Conservation (phyloP, 2,113 vertebrate genomes). For the Pteruthius melanotis region DNA sequence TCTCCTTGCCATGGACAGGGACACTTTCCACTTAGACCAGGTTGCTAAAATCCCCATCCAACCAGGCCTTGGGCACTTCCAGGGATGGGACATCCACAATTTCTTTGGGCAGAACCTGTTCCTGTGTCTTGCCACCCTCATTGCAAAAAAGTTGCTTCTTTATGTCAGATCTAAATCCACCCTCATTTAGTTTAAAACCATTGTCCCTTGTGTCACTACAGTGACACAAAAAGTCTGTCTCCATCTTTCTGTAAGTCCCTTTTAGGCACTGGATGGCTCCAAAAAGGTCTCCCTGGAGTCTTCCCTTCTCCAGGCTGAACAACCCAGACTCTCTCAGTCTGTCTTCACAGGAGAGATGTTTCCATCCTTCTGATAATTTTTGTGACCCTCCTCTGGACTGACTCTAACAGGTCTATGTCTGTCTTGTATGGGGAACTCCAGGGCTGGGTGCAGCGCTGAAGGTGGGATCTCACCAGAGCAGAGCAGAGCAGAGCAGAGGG, state of each 20-base stretch:
- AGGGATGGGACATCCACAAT: background rate
- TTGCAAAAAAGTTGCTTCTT: background rate
- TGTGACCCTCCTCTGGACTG: background rate
- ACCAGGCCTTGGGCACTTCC: background rate
- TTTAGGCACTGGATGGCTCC: background rate
- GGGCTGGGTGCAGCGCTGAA: background rate
- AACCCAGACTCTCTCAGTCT: background rate
- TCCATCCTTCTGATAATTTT: background rate
- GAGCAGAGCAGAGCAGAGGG: background rate
- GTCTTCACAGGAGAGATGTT: background rate
- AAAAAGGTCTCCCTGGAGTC: fast-evolving
- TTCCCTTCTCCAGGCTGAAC: background rate
- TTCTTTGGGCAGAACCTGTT: background rate
- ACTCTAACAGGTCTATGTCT: fast-evolving
- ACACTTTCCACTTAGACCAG: background rate
- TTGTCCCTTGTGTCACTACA: background rate
- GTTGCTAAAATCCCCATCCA: background rate
- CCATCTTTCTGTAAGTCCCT: background rate
- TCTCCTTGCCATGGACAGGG: background rate
- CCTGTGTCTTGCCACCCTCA: background rate
- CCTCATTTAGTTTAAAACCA: background rate
- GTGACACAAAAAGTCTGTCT: background rate
- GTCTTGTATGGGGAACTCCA: fast-evolving
- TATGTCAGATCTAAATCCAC: background rate
- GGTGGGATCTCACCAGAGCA: background rate